phyloP scores from a whole-genome alignment of 1,140 invertebrate species.

The Alviniconcha marisindica region DNA sequence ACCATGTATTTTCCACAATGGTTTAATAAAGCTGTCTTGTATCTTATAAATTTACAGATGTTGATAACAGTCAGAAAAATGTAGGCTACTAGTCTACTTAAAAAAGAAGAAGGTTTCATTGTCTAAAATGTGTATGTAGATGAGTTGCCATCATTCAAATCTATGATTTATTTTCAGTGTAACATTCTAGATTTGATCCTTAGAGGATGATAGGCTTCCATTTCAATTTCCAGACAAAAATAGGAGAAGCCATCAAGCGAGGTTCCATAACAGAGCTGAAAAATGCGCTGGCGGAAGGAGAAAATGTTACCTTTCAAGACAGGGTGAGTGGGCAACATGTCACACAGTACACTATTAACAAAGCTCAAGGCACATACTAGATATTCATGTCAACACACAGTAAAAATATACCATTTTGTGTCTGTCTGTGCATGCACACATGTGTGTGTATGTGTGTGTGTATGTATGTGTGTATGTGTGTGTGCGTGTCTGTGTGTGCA shows the following conservation, averaged over 20 bases:
- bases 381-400: too few relatives aligned
- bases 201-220: not conserved
- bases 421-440: too few relatives aligned
- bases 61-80: too few relatives aligned
- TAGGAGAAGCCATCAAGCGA: conserved; percentile 59
- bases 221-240: conserved; percentile 56
- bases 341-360: too few relatives aligned
- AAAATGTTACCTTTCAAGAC: conserved; percentile 59
- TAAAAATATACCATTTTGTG: too few relatives aligned
- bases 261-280: conserved; percentile 52
- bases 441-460: too few relatives aligned
- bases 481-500: not conserved
- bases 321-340: conserved; percentile 60
- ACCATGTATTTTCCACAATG: too few relatives aligned
- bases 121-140: not conserved
- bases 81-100: too few relatives aligned
- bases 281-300: conserved; percentile 49
- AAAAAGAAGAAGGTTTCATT: too few relatives aligned
- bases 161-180: not conserved
- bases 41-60: too few relatives aligned
- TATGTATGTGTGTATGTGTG: not conserved
- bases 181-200: not conserved
- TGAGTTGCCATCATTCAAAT: not conserved
- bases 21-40: too few relatives aligned
- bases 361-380: too few relatives aligned